Conservation (phyloP, 1,140 invertebrate genomes). For the Apis laboriosa region DNA sequence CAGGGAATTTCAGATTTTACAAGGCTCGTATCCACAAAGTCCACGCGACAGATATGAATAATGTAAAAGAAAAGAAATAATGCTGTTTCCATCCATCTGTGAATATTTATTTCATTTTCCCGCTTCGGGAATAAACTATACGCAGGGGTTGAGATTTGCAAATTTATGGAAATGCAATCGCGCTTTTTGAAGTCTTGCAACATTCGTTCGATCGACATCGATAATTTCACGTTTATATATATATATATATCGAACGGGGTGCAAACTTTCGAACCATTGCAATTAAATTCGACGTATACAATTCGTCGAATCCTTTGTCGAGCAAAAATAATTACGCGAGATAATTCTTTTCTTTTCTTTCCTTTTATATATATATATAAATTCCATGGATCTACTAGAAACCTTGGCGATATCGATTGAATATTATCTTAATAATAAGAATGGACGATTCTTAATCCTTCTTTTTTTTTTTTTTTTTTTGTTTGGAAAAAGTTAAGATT, state of each 20-base stretch:
- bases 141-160: not conserved
- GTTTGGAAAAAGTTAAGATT: not conserved
- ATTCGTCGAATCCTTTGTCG: not conserved
- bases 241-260: not conserved
- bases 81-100: not conserved
- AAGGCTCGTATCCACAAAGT: not conserved
- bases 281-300: not conserved
- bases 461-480: not conserved
- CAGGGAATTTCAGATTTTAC: not conserved
- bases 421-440: not conserved
- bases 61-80: not conserved
- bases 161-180: conserved; percentile 8
- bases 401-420: not conserved
- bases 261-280: not conserved
- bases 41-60: not conserved
- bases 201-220: not conserved
- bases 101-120: conserved; percentile 1
- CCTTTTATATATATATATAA: no score
- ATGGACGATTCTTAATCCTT: not conserved
- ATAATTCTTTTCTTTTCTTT: no score
- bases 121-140: not conserved
- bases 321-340: not conserved
- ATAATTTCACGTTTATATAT: not conserved
- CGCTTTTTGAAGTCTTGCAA: not conserved
- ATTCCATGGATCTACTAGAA: not conserved